phyloP scores from a whole-genome alignment of 2,113 vertebrate genomes.

The Chunga burmeisteri region DNA sequence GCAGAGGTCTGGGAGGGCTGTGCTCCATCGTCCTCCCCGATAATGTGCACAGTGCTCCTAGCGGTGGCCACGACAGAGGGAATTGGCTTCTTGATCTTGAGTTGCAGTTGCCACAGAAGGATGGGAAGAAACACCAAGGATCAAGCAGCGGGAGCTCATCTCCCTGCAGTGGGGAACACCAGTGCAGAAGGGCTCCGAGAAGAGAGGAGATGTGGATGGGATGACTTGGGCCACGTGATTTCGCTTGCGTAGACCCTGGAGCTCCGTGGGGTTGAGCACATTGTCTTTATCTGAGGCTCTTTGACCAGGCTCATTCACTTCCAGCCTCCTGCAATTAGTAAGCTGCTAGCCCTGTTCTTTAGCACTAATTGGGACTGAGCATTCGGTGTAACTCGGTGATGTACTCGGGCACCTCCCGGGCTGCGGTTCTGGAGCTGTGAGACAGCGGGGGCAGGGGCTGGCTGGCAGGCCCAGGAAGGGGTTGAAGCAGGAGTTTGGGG shows the following conservation, averaged over 20 bases:
- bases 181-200: not conserved
- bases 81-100: not conserved
- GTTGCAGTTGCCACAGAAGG: not conserved
- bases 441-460: not conserved
- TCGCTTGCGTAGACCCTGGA: not conserved
- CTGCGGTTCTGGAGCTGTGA: not conserved
- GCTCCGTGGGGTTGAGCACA: rapidly evolving
- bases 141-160: not conserved
- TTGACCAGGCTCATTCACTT: not conserved
- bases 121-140: not conserved
- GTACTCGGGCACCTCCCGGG: not conserved
- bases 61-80: rapidly evolving
- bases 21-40: rapidly evolving
- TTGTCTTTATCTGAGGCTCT: not conserved
- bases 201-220: not conserved
- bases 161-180: not conserved
- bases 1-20: rapidly evolving
- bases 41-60: rapidly evolving
- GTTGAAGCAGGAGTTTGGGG: not conserved
- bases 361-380: not conserved
- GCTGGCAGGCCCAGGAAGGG: not conserved
- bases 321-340: not conserved
- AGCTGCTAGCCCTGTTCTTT: not conserved
- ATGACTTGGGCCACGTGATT: rapidly evolving
- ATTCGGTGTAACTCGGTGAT: not conserved